Evolutionary conservation across 2,888 invertebrate genomes (phyloP), one percentile per base, ranked within the genome.

Genomic region (Dorcus parallelipipedus): DNA sequence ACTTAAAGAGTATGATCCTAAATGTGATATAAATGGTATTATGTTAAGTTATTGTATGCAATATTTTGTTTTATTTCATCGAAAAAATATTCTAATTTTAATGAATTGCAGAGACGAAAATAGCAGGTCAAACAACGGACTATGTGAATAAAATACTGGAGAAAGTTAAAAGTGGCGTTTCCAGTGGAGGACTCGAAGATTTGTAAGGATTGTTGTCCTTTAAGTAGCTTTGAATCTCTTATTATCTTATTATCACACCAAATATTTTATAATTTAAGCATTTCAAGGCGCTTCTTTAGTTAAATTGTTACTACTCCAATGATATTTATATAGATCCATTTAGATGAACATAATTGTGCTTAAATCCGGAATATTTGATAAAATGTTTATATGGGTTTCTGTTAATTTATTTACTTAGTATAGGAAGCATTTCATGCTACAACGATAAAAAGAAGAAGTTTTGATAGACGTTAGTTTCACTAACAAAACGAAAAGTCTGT

Each of bases 71-170:
- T 42, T 42, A 14, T 42, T 5, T 10, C 38, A 26, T 33, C 5
- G 10, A 40, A 17, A 26, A 5, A 43, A 52, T 14, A 9, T 38
- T 49, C 40, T 20, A 20, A 47, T 23, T 48, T 50, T 20, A 56
- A 49, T 33, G 23, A 49, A 55, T 82, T 86, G 55, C 84, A 91
- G 95, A 90, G 80, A 80, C 90, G 53, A 89, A 87, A 82, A 92
- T 97, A 74, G 97, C 95, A 52, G 96, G 94, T 53, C 86, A 90
- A 70, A 91, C 95, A 49, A 94, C 96, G 9, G 96, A 96, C 70
- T 97, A 91, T 78, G 97, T 97, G 42, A 97, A 97, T 78, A 88
- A 87, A 79, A 88, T 97, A 59, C 81, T 97, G 78, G 93, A 94
- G 59, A 93, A 91, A 76, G 88, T 95, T 54, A 91, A 87, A 78